A percentile compares a stretch with the other conserved stretches of the same genome.
Evolutionary conservation across 2,113 vertebrate genomes (phyloP).

Genomic region (Pitta sordida): DNA sequence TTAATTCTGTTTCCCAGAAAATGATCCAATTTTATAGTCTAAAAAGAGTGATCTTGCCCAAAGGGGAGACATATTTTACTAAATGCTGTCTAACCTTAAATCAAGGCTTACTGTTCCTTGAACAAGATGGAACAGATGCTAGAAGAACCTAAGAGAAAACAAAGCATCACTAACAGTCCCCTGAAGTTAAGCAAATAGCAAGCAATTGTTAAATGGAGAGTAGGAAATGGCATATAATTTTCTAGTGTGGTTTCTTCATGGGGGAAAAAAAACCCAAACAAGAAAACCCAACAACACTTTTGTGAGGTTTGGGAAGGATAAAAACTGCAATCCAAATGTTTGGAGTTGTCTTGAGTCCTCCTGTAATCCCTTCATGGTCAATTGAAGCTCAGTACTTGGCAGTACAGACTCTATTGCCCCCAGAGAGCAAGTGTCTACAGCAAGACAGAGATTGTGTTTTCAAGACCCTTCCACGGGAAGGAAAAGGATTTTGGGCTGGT

Average conservation of each 20-base stretch:
- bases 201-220: background rate
- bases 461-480: background rate
- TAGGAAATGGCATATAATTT: background rate
- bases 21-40: background rate
- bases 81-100: background rate
- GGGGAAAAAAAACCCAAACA: rapidly evolving
- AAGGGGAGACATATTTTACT: background rate
- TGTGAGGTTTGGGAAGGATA: background rate
- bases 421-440: background rate
- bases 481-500: background rate
- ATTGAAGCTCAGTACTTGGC: background rate
- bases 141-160: background rate
- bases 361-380: background rate
- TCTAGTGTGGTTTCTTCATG: background rate
- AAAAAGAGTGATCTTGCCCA: background rate
- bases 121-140: background rate
- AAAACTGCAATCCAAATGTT: background rate
- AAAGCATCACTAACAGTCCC: background rate
- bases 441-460: background rate
- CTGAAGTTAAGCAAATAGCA: background rate
- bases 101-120: background rate
- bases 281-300: background rate
- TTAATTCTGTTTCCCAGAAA: constrained; percentile 7
- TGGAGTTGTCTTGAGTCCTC: background rate
- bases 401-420: background rate